Conservation (phyloP, 2,888 invertebrate species). For the Ceratothoa steindachneri region DNA sequence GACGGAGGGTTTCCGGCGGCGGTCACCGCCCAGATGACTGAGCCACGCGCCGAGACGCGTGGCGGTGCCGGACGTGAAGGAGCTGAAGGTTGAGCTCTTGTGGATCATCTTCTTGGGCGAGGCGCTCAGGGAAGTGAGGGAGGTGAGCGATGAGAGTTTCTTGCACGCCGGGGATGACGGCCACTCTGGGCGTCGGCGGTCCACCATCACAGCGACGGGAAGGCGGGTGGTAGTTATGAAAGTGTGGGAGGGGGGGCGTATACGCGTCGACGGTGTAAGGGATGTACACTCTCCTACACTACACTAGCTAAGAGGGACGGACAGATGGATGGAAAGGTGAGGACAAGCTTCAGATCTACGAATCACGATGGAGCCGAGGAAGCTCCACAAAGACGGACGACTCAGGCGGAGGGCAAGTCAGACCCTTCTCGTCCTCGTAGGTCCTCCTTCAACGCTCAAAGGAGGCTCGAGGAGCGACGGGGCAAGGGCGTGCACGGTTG, state of each 20-base stretch:
- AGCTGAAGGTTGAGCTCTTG: slow-evolving; percentile 55
- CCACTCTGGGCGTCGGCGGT: neutral
- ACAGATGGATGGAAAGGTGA: neutral
- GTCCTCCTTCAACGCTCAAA: too few relatives aligned
- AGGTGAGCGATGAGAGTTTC: slow-evolving; percentile 2
- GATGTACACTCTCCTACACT: neutral
- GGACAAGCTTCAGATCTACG: too few relatives aligned
- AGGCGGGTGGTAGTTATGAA: neutral
- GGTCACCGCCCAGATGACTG: slow-evolving; percentile 52
- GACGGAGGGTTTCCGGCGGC: slow-evolving; percentile 50
- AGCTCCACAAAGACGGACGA: too few relatives aligned
- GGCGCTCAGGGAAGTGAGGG: neutral
- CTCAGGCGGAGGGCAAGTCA: too few relatives aligned
- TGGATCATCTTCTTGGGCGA: slow-evolving; percentile 52
- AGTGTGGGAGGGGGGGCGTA: neutral
- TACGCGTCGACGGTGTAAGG: neutral
- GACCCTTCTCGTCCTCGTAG: too few relatives aligned
- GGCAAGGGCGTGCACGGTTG: too few relatives aligned
- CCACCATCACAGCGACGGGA: neutral
- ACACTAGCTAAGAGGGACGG: too few relatives aligned
- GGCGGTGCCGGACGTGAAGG: slow-evolving; percentile 53
- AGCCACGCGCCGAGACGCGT: slow-evolving; percentile 55
- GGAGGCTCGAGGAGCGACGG: too few relatives aligned
- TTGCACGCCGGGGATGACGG: neutral
- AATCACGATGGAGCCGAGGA: too few relatives aligned